These are phyloP conservation scores for Candoia aspera DNA, from an alignment of 2,113 vertebrate species.

Conservation along the genomic window DNA sequence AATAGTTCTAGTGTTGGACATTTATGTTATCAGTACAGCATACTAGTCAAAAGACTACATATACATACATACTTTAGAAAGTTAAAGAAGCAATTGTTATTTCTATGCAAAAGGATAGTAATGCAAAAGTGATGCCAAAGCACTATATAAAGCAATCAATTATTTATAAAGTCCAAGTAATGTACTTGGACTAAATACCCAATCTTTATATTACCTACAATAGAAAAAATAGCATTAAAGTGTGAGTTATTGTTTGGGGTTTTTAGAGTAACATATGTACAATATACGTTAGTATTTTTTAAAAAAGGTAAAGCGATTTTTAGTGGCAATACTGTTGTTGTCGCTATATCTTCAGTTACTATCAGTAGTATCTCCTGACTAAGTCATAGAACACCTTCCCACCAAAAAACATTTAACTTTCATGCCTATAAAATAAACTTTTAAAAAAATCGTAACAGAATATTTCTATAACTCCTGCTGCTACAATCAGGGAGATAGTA, in stretches of 20 bases:
- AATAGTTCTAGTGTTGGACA: background rate
- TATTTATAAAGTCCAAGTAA: background rate
- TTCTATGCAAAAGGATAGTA: background rate
- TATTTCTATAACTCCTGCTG: slow-evolving; percentile 10
- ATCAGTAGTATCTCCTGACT: background rate
- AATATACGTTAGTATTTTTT: background rate
- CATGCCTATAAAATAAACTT: background rate
- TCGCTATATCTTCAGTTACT: background rate
- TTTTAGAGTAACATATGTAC: background rate
- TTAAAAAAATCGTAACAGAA: background rate
- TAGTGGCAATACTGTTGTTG: background rate
- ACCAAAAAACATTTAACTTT: background rate
- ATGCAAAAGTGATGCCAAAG: background rate
- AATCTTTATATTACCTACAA: background rate
- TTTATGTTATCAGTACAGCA: background rate
- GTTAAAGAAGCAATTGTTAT: background rate
- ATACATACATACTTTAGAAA: background rate
- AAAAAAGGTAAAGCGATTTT: background rate
- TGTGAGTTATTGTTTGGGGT: background rate
- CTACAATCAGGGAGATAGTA: slow-evolving; percentile 35
- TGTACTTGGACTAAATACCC: background rate
- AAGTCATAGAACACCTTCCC: background rate
- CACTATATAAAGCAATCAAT: background rate
- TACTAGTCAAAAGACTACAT: background rate
- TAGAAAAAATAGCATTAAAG: background rate